phyloP scores from a whole-genome alignment of 1,140 invertebrate species.

The Solen grandis region DNA sequence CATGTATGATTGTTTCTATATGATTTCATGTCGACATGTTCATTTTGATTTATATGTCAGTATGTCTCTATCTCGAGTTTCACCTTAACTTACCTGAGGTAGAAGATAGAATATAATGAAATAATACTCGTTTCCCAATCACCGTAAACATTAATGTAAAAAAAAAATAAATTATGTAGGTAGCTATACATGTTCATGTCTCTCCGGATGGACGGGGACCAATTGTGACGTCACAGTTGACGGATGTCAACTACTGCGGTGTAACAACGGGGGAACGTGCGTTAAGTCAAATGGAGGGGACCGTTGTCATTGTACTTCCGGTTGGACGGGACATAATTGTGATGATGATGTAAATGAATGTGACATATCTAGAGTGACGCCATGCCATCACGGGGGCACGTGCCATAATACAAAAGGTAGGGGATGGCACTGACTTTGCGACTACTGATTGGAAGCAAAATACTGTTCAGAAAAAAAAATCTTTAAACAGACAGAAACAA shows the following conservation, averaged over 20 bases:
- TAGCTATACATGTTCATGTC: background rate
- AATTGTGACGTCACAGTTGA: background rate
- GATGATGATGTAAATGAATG: slow-evolving; percentile 37
- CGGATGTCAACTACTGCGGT: background rate
- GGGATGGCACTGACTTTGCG: too few relatives aligned
- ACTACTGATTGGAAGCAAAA: too few relatives aligned
- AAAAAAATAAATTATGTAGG: background rate
- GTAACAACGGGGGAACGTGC: background rate
- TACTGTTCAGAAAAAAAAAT: too few relatives aligned
- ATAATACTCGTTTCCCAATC: background rate
- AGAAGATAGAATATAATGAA: slow-evolving; percentile 32
- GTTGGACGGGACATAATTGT: slow-evolving; percentile 23
- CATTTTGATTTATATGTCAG: slow-evolving; percentile 14
- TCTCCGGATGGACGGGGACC: background rate
- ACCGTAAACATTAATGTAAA: too few relatives aligned
- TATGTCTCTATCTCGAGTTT: too few relatives aligned
- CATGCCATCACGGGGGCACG: background rate
- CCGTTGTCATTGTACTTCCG: background rate
- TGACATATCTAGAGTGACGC: background rate
- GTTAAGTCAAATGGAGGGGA: slow-evolving; percentile 2
- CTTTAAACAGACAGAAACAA: too few relatives aligned
- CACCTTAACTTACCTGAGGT: slow-evolving; percentile 16
- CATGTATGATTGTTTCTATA: too few relatives aligned
- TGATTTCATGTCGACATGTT: slow-evolving; percentile 25
- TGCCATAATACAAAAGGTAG: background rate